A percentile compares a stretch with the other conserved stretches of the same genome.
Conservation (phyloP, 2,797 vertebrate species). For the Sciurus carolinensis region DNA sequence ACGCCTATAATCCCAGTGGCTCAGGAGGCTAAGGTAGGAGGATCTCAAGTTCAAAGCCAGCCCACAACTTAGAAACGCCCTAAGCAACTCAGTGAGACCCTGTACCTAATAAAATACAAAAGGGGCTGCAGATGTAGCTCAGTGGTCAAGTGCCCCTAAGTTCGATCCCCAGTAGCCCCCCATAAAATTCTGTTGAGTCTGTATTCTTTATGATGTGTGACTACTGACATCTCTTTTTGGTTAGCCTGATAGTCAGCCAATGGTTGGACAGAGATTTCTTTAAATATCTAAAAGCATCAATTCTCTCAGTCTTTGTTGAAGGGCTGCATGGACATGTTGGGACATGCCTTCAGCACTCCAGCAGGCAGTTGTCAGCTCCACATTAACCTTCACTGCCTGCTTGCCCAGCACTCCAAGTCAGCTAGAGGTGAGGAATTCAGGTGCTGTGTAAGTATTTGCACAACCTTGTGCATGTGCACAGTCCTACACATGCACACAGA, state of each 20-base stretch:
- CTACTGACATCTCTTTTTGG: slow-evolving; percentile 25
- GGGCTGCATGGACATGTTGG: not conserved
- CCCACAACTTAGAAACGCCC: too few species aligned
- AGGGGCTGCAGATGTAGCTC: too few species aligned
- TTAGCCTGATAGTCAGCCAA: not conserved
- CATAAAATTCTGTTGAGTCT: not conserved
- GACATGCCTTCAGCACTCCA: not conserved
- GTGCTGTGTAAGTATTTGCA: not conserved
- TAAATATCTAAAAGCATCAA: not conserved
- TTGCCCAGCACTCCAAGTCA: not conserved
- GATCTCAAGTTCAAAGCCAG: too few species aligned
- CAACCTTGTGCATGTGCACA: not conserved
- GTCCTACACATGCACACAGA: not conserved
- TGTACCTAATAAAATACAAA: too few species aligned
- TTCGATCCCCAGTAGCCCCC: too few species aligned
- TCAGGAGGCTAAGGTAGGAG: too few species aligned
- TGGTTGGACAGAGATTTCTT: not conserved
- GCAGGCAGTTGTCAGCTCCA: not conserved
- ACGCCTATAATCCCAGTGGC: too few species aligned
- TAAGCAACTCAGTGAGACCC: too few species aligned
- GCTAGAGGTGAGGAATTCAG: not conserved
- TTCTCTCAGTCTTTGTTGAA: not conserved
- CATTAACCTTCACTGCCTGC: slow-evolving; percentile 4
- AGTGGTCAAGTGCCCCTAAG: too few species aligned
- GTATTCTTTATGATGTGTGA: slow-evolving; percentile 24